These are phyloP conservation scores for Ormyrus labotus DNA, from an alignment of 2,888 invertebrate species.

Conservation along the genomic window DNA sequence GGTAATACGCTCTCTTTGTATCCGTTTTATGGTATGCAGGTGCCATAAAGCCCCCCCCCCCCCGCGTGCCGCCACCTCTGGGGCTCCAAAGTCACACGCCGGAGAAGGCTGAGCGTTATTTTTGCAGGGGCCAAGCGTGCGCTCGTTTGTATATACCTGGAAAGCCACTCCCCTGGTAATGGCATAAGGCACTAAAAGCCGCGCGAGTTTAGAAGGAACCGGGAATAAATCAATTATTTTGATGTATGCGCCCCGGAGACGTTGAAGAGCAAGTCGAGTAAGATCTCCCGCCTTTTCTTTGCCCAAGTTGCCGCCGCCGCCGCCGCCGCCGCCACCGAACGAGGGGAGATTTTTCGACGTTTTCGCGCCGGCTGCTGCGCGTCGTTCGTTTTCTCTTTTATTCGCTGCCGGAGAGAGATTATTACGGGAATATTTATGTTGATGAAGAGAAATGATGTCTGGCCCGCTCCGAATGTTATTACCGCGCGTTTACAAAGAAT, in stretches of 20 bases:
- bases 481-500: background rate
- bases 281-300: background rate
- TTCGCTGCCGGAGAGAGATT: background rate
- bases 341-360: no score
- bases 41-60: constrained; percentile 65
- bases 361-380: background rate
- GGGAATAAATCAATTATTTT: constrained; percentile 42
- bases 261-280: background rate
- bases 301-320: background rate
- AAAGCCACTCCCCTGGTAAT: constrained; percentile 28
- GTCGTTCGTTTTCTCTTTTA: background rate
- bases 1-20: constrained; percentile 68
- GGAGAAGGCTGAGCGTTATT: background rate
- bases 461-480: background rate
- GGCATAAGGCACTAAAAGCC: constrained; percentile 22
- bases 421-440: constrained; percentile 1
- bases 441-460: constrained; percentile 7
- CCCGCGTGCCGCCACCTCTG: constrained; percentile 14
- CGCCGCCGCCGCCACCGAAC: no score
- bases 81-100: constrained; percentile 40
- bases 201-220: background rate
- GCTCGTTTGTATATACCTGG: background rate
- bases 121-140: background rate
- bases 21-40: constrained; percentile 70
- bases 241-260: background rate